Conservation (phyloP, 2,113 vertebrate species). For the Cyphomyrus plagiostoma region DNA sequence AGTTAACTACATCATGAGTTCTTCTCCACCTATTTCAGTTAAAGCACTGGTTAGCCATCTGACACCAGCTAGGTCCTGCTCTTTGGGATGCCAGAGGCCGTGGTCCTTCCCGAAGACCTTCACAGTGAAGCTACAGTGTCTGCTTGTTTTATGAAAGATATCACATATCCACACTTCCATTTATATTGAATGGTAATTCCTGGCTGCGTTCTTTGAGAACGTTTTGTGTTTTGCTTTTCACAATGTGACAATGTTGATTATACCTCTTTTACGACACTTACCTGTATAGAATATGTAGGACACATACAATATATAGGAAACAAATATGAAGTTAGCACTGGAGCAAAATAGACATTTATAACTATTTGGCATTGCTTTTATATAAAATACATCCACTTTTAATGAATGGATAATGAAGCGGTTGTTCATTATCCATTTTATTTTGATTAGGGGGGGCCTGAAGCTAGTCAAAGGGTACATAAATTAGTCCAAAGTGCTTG, state of each 20-base stretch:
- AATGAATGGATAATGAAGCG: neutral
- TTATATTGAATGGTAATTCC: conserved; percentile 27
- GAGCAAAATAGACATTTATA: neutral
- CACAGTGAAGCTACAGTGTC: neutral
- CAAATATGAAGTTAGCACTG: neutral
- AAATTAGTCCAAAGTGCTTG: neutral
- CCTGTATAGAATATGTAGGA: neutral
- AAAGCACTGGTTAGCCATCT: conserved; percentile 67
- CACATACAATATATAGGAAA: neutral
- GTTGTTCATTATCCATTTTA: neutral
- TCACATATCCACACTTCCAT: conserved; percentile 27
- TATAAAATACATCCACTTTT: neutral
- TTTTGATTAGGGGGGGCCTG: neutral
- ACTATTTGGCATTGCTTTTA: neutral
- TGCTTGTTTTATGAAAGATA: conserved; percentile 24
- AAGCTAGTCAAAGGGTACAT: neutral
- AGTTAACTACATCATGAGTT: neutral
- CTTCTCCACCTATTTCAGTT: conserved; percentile 48
- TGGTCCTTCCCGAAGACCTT: neutral
- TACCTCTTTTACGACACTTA: conserved; percentile 24
- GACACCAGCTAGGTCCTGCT: conserved; percentile 27
- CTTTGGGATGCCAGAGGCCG: too few species aligned
- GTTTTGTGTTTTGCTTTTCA: conserved; percentile 17
- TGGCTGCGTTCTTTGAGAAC: conserved; percentile 12
- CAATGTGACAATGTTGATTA: conserved; percentile 25